phyloP scores from a whole-genome alignment of 2,113 vertebrate genomes.

The Oreochromis tanganicae region DNA sequence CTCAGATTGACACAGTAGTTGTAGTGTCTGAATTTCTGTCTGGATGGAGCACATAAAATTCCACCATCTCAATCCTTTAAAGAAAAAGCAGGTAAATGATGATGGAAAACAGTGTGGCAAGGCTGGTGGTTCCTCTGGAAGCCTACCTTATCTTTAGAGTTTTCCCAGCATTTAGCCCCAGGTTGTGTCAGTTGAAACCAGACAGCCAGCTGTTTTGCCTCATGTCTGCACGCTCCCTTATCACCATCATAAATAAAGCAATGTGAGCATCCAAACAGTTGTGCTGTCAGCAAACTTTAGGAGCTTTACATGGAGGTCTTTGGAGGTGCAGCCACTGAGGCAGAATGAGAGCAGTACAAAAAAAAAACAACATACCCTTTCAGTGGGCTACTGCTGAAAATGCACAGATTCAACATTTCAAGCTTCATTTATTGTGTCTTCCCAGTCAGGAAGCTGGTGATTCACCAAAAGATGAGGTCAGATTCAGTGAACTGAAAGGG shows the following conservation, averaged over 20 bases:
- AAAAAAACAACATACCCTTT: background rate
- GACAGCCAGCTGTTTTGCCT: conserved; percentile 33
- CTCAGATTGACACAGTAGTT: background rate
- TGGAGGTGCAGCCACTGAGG: background rate
- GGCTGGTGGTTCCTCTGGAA: background rate
- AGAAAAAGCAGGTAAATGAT: background rate
- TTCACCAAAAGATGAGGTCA: background rate
- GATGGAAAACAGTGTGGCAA: background rate
- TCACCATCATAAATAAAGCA: conserved; percentile 13
- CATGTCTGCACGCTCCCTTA: background rate
- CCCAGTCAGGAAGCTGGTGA: background rate
- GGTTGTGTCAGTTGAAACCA: conserved; percentile 16
- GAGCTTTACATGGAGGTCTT: background rate
- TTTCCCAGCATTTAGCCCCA: conserved; percentile 4
- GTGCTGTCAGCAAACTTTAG: conserved; percentile 6
- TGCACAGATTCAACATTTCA: background rate
- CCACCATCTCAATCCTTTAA: background rate
- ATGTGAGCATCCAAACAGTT: background rate
- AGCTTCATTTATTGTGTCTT: background rate
- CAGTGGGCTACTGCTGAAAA: background rate
- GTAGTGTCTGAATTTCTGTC: background rate
- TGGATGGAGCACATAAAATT: background rate
- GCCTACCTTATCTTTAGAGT: background rate
- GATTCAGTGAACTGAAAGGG: background rate
- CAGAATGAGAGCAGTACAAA: background rate